Evolutionary conservation across 2,888 invertebrate species (phyloP), one percentile per base, ranked within the genome.

Genomic region (Listrodromus nycthemerus): DNA sequence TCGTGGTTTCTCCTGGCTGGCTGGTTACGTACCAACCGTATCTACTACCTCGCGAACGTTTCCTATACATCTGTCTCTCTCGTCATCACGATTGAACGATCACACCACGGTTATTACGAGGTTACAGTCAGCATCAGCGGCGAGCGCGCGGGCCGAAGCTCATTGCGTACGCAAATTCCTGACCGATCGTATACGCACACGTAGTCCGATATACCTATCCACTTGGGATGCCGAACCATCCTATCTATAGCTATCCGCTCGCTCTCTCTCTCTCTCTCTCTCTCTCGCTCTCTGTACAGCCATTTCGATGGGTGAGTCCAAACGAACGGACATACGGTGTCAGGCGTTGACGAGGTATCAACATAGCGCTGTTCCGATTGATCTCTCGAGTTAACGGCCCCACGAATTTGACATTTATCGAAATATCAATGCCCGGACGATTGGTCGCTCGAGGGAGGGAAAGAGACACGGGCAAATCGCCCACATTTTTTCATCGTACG

Each of bases 161-260:
- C 84, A 85, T 77, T 74, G 80, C 70, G 71, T 66, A 71, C 85
- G 85, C 85, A 84, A 89, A 89, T 87, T 89, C 76, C 79, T 65
- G 41, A 61, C 61, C 41, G 61, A 63, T 63, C 67, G 73, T 67
- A 65, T 79, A 65, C 52, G 48, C 19, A 74, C 61, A 30, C 63
- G 73, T 19, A 21, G 33, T 16, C 61, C 61, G 61, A 50, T 27
- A 45, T 33, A 30, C 74, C 27, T 61, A 50, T 24, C 48, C 74
- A 30, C 13, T 16, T 30, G 61, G 50, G 19, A 45, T 50, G 45
- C 61, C 45, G 61, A 30, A 30, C 27, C 27, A 61, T 30, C 61
- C 8, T 30, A 61, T 13, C 73, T 58, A 61, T 73, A 27, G 73
- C n/a, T 45, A 30, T 5, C 61, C 27, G 16, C 61, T 61, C 10